Base-by-base conservation (phyloP, 2,113 vertebrate genomes). In the Anolis carolinensis region DNA sequence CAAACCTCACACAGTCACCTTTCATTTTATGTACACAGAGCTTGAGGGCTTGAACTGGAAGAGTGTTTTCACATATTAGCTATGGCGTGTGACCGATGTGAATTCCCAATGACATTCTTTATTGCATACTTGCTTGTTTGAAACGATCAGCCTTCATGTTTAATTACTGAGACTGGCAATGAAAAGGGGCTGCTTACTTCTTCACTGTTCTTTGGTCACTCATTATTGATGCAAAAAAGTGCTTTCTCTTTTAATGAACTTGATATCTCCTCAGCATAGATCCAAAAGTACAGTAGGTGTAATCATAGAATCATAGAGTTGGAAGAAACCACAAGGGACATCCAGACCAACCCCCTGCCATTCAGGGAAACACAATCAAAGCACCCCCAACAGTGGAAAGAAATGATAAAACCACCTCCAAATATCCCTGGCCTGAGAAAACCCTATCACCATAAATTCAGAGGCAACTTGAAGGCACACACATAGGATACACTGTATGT, bases 121-220 rank as follows among this genome's bases (percentile, higher is more conserved):
- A 36, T 55, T 71, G 55, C 32, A 79, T 65, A 72, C 73, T 82
- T 86, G 44, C 73, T 63, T 55, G 20, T 50, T 23, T 18, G 77
- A 92, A 92, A 72, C 20, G 71, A 91, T 72, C n/a, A 81, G 88
- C 72, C 85, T 88, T 90, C 75, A 89, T 87, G 85, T 89, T 90
- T 89, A 83, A 89, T 90, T 87, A 85, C 77, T 50, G 79, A 77
- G 71, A 70, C 86, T 86, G 91, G 65, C 87, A 81, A 89, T 55
- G 55, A 16, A 59, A 59, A 59, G 18, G 14, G 74, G 70, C 78
- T 82, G 79, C 92, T 78, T 27, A 82, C 65, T 86, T 92, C 84
- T 77, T 70, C 87, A 70, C 80, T 87, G 82, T 71, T 92, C 74
- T 83, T 68, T 14, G 91, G 73, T 92, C 83, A 85, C 82, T 88